phyloP scores from a whole-genome alignment of 1,140 invertebrate genomes.

The Danaus plexippus region DNA sequence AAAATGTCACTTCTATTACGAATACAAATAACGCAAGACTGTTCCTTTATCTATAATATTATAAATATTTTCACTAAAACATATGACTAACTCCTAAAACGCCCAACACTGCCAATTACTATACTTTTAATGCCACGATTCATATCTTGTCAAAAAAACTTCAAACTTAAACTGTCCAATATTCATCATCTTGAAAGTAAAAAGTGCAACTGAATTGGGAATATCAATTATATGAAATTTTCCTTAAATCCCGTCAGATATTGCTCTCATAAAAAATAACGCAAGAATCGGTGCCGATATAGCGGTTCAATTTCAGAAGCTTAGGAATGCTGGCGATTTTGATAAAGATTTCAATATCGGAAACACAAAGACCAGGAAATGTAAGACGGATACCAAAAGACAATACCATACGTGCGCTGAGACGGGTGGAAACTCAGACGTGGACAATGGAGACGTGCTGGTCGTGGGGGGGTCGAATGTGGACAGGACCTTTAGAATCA shows the following conservation, averaged over 20 bases:
- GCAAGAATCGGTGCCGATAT: constrained; percentile 88
- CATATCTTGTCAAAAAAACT: too few species aligned
- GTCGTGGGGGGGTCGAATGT: constrained; percentile 88
- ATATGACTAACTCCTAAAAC: too few species aligned
- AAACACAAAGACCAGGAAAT: constrained; percentile 25
- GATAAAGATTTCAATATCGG: constrained; percentile 36
- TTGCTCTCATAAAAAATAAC: constrained; percentile 94
- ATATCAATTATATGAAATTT: constrained; percentile 3
- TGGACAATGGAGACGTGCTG: constrained; percentile 69
- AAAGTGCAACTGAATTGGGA: too few species aligned
- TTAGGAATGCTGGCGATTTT: constrained; percentile 45
- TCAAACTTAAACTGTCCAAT: too few species aligned
- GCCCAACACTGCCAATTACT: too few species aligned
- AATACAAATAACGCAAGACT: too few species aligned
- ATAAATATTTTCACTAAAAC: too few species aligned
- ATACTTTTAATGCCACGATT: too few species aligned
- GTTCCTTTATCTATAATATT: too few species aligned
- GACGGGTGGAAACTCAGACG: constrained; percentile 9
- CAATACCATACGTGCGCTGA: constrained; percentile 36
- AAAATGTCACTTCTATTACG: too few species aligned
- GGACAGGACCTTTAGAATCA: constrained; percentile 80
- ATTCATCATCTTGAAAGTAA: too few species aligned
- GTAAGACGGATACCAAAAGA: constrained; percentile 24
- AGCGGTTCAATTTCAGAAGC: constrained; percentile 76
- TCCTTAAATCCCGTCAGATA: constrained; percentile 75